A percentile compares a stretch with the other conserved stretches of the same genome.
phyloP scores from a whole-genome alignment of 2,888 invertebrate genomes.

The Pandemis corylana region DNA sequence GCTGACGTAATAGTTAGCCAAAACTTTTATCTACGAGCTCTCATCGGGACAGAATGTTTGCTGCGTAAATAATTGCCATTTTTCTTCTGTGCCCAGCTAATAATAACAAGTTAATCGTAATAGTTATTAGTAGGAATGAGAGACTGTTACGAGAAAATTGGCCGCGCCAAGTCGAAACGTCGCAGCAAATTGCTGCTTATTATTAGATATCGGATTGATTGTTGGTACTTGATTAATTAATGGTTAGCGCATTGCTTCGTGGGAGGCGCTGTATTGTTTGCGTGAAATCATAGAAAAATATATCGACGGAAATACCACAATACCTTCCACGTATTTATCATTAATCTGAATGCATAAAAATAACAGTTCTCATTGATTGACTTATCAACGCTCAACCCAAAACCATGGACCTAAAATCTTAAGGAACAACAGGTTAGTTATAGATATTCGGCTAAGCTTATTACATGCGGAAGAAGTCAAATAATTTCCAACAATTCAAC shows the following conservation, averaged over 20 bases:
- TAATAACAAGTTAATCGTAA: slow-evolving; percentile 71
- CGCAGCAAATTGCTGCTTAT: slow-evolving; percentile 61
- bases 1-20: slow-evolving; percentile 73
- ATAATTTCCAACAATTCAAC: not conserved
- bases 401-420: too few relatives aligned
- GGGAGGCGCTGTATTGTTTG: slow-evolving; percentile 30
- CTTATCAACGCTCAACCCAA: too few relatives aligned
- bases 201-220: slow-evolving; percentile 45
- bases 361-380: too few relatives aligned
- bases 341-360: too few relatives aligned
- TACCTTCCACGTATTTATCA: not conserved
- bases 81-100: slow-evolving; percentile 65
- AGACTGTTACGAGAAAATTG: slow-evolving; percentile 61
- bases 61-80: slow-evolving; percentile 71
- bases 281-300: not conserved
- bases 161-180: slow-evolving; percentile 50
- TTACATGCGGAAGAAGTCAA: not conserved
- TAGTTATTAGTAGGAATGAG: slow-evolving; percentile 62
- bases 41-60: slow-evolving; percentile 72
- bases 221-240: slow-evolving; percentile 36
- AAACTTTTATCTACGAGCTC: slow-evolving; percentile 74
- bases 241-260: slow-evolving; percentile 37
- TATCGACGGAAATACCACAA: not conserved
- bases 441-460: not conserved
- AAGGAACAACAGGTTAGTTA: not conserved